Conservation (phyloP, 2,113 vertebrate genomes). For the Ceyx margarethae region DNA sequence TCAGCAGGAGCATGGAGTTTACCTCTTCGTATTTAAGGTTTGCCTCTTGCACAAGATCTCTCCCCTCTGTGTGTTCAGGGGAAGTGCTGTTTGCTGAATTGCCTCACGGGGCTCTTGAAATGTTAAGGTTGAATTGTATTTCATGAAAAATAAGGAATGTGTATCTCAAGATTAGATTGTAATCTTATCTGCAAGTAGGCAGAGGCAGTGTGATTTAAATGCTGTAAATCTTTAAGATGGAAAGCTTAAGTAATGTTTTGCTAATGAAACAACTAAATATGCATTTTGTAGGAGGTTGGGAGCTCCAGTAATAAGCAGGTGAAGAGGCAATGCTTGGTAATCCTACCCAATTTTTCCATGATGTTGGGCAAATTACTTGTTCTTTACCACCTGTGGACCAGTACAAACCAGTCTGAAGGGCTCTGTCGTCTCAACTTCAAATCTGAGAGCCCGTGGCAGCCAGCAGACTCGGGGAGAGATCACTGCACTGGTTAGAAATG, state of each 20-base stretch:
- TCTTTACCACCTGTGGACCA: not conserved
- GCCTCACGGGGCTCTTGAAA: conserved; percentile 1
- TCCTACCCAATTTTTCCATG: not conserved
- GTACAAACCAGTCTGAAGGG: not conserved
- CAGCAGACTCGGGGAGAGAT: not conserved
- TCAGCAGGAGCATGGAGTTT: not conserved
- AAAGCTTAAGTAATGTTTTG: not conserved
- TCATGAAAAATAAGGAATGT: not conserved
- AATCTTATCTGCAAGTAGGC: conserved; percentile 39
- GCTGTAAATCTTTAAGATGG: not conserved
- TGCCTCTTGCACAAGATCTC: not conserved
- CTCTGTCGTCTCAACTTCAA: not conserved
- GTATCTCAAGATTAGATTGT: conserved; percentile 46
- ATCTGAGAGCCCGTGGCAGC: not conserved
- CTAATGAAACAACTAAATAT: not conserved
- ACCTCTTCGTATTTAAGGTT: not conserved
- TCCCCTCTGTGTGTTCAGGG: not conserved
- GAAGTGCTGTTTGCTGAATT: conserved; percentile 30
- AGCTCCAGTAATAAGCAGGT: not conserved
- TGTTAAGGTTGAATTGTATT: conserved; percentile 20
- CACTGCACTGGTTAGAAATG: not conserved
- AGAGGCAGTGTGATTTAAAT: conserved; percentile 17
- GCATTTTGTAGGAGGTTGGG: not conserved
- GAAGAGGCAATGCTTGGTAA: not conserved
- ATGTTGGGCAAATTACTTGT: not conserved